Percentiles rank a stretch among this genome's conserved stretches.
Conservation (phyloP, 2,113 vertebrate species). For the Oreochromis spilurus region DNA sequence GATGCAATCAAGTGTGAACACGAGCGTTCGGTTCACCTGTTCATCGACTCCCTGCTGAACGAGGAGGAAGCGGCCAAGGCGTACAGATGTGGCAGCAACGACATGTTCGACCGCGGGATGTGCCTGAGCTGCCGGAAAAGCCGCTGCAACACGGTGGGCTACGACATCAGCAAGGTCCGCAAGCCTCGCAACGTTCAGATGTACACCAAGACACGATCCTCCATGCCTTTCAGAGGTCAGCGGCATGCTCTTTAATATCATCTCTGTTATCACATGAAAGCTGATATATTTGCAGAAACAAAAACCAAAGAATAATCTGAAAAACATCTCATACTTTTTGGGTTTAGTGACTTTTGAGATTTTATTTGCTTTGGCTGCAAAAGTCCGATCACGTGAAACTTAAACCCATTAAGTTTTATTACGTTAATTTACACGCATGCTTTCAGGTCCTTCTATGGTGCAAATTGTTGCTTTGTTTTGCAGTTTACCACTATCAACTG, state of each 20-base stretch:
- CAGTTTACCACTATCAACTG: constrained; percentile 79
- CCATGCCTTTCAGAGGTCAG: constrained; percentile 78
- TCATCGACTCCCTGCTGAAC: constrained; percentile 76
- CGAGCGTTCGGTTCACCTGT: constrained; percentile 75
- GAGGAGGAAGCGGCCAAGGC: constrained; percentile 54
- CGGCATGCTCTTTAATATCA: neutral
- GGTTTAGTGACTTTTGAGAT: neutral
- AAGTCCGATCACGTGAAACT: neutral
- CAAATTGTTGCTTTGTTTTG: neutral
- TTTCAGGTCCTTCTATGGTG: neutral
- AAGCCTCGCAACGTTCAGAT: constrained; percentile 58
- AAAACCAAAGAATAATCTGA: neutral
- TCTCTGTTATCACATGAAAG: accelerated
- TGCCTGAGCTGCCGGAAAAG: constrained; percentile 73
- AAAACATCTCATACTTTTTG: neutral
- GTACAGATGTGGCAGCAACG: constrained; percentile 68
- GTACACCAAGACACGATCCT: constrained; percentile 75
- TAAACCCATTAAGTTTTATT: neutral
- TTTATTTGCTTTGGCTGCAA: neutral
- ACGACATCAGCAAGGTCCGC: constrained; percentile 63
- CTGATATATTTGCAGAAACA: neutral
- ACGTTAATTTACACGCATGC: neutral
- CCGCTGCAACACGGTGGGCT: constrained; percentile 74
- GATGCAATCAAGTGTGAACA: constrained; percentile 75
- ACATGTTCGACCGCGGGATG: constrained; percentile 71